These are phyloP conservation scores for Pentalonia nigronervosa DNA, from an alignment of 1,140 invertebrate genomes.

Conservation along the genomic window DNA sequence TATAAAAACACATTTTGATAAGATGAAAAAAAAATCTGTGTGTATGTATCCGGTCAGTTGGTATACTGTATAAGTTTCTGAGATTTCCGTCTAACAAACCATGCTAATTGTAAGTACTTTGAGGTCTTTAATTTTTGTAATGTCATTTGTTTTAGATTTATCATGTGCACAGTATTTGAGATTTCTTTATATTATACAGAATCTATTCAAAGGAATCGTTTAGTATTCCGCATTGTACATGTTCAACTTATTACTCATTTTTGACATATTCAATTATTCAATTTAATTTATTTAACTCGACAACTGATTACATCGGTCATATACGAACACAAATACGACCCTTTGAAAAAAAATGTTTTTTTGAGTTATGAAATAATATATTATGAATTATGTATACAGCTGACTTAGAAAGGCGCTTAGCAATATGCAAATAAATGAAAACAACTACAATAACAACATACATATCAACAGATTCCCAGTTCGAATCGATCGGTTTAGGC, in stretches of 20 bases:
- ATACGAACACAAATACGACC: background rate
- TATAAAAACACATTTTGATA: background rate
- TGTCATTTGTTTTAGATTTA: background rate
- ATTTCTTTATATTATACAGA: background rate
- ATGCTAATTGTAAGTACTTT: background rate
- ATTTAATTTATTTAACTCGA: background rate
- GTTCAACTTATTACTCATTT: background rate
- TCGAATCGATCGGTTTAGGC: too few relatives aligned
- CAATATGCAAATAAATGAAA: background rate
- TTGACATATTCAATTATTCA: background rate
- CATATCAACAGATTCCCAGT: background rate
- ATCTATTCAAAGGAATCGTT: background rate
- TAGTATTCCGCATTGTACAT: background rate
- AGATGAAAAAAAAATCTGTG: background rate
- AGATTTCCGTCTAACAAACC: background rate
- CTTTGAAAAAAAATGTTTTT: background rate
- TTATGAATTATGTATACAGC: too few relatives aligned
- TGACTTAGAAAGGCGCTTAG: background rate
- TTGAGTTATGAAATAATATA: background rate
- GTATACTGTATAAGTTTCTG: background rate
- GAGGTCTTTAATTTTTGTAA: background rate
- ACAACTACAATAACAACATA: background rate
- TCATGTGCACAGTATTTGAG: background rate
- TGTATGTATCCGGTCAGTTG: background rate
- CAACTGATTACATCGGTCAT: background rate